Evolutionary conservation across 2,113 vertebrate genomes (phyloP).

Genomic region (Apteryx owenii): DNA sequence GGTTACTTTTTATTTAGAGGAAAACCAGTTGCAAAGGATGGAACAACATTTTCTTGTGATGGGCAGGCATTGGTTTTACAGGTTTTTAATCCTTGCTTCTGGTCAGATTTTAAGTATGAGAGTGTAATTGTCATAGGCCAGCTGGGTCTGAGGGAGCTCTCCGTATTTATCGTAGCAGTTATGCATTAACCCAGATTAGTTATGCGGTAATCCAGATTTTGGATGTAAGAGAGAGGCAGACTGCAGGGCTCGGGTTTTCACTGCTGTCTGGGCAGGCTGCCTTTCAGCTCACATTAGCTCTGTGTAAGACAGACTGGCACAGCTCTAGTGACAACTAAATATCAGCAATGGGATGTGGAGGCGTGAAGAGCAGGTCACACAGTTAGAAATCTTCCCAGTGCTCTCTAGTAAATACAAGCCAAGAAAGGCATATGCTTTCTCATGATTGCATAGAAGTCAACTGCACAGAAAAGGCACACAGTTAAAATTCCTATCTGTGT

Average conservation of each 20-base stretch:
- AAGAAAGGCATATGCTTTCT: not conserved
- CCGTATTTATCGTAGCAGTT: not conserved
- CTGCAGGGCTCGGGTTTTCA: not conserved
- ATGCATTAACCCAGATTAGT: not conserved
- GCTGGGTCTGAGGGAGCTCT: not conserved
- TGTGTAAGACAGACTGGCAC: not conserved
- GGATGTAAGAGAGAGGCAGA: not conserved
- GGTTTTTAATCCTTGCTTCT: not conserved
- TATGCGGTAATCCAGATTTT: not conserved
- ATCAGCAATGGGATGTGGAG: fast-evolving
- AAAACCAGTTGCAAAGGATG: not conserved
- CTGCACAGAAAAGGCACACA: not conserved
- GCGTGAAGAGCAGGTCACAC: fast-evolving
- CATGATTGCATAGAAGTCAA: not conserved
- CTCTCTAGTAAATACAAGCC: not conserved
- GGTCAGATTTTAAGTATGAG: not conserved
- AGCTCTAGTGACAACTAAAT: not conserved
- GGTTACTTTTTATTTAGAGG: not conserved
- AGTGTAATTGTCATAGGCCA: not conserved
- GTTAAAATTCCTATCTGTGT: not conserved
- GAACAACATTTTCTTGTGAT: not conserved
- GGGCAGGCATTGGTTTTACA: not conserved
- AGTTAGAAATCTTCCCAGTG: not conserved
- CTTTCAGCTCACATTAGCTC: not conserved
- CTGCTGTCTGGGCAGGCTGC: not conserved